Percentiles rank a stretch among this genome's conserved stretches.
phyloP scores from a whole-genome alignment of 2,888 invertebrate genomes.

The Ornithoptera alexandrae region DNA sequence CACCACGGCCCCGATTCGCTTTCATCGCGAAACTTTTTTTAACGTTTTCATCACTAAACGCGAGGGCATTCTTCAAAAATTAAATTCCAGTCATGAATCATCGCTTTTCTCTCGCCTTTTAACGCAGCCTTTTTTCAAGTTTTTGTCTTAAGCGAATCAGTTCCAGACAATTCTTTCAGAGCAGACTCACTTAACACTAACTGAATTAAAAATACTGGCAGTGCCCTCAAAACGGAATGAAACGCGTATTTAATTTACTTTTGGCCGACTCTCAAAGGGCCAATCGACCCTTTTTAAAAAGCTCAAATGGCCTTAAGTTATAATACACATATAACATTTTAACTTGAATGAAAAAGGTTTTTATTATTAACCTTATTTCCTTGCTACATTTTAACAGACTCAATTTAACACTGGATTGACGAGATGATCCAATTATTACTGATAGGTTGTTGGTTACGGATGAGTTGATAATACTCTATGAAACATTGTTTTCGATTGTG shows the following conservation, averaged over 20 bases:
- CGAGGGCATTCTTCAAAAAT: constrained; percentile 19
- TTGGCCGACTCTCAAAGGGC: constrained; percentile 16
- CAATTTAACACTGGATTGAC: too few relatives aligned
- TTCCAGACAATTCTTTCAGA: constrained; percentile 27
- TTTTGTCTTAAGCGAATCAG: constrained; percentile 28
- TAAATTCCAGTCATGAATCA: constrained; percentile 29
- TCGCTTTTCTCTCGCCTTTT: constrained; percentile 23
- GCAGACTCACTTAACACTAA: constrained; percentile 29
- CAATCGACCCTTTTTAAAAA: constrained; percentile 15
- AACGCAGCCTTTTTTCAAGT: constrained; percentile 21
- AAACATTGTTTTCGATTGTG: too few relatives aligned
- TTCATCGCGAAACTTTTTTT: neutral
- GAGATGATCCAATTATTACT: too few relatives aligned
- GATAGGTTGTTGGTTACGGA: too few relatives aligned
- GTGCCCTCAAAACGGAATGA: constrained; percentile 16
- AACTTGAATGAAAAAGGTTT: too few relatives aligned
- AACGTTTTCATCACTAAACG: constrained; percentile 18
- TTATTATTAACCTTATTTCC: too few relatives aligned
- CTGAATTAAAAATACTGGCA: constrained; percentile 23
- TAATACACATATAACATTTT: too few relatives aligned
- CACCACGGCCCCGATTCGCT: constrained; percentile 1
- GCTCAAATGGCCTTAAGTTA: constrained; percentile 7
- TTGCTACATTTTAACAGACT: too few relatives aligned
- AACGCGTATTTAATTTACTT: constrained; percentile 21
- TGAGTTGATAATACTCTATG: too few relatives aligned